These are phyloP conservation scores for Drosophila mayri DNA, from an alignment of 1,140 invertebrate genomes.

Conservation along the genomic window DNA sequence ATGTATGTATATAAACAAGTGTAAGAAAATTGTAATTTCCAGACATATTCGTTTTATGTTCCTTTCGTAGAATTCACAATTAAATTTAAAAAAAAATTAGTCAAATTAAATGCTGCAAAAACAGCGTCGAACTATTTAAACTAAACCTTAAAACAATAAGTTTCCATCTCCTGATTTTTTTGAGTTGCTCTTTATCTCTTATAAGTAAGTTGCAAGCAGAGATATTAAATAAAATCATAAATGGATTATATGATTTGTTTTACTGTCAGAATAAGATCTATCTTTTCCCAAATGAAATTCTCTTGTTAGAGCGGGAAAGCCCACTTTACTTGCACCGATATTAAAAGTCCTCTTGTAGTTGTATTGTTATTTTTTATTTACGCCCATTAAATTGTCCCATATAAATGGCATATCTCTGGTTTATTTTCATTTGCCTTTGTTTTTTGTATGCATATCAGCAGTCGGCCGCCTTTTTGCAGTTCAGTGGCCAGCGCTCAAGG, in stretches of 20 bases:
- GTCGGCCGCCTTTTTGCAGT: slow-evolving; percentile 41
- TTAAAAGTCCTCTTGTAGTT: slow-evolving; percentile 5
- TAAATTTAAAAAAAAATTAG: too few species aligned
- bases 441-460: slow-evolving; percentile 55
- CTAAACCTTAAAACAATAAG: too few species aligned
- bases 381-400: slow-evolving; percentile 48
- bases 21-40: too few species aligned
- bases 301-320: background rate
- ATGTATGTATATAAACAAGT: too few species aligned
- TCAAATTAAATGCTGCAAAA: too few species aligned
- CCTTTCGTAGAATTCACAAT: too few species aligned
- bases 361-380: slow-evolving; percentile 35
- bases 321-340: background rate
- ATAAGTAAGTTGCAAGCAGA: background rate
- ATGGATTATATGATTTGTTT: background rate
- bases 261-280: background rate
- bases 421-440: slow-evolving; percentile 32
- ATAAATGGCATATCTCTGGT: slow-evolving; percentile 43
- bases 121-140: too few species aligned
- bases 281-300: background rate
- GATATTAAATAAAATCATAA: background rate
- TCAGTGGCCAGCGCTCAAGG: slow-evolving; percentile 37
- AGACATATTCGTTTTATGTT: too few species aligned
- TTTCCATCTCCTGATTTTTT: too few species aligned
- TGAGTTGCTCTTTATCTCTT: too few species aligned